Conservation (phyloP, 2,797 vertebrate genomes). For the Gallinago nigripennis region DNA sequence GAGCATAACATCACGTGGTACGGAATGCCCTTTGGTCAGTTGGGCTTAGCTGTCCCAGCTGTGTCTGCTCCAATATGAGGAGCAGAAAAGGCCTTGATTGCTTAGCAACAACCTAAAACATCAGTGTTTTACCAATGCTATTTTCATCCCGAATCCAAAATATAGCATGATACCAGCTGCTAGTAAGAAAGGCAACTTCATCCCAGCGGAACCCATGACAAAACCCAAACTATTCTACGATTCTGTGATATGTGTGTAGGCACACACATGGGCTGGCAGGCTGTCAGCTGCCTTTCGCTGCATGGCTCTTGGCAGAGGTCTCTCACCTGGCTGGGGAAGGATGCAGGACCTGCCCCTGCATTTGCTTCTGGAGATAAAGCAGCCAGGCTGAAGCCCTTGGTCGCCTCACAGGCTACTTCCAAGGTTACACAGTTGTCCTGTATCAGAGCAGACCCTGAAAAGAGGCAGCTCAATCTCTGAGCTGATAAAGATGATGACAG, state of each 20-base stretch:
- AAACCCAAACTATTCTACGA: not conserved
- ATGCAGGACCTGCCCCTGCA: not conserved
- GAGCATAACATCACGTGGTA: no score
- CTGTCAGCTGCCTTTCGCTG: not conserved
- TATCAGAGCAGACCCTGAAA: not conserved
- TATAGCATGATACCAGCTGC: no score
- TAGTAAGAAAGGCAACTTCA: not conserved
- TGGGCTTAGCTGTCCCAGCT: no score
- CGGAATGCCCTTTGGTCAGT: no score
- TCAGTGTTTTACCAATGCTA: no score
- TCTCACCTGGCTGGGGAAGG: not conserved
- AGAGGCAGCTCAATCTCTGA: not conserved
- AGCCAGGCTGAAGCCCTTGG: not conserved
- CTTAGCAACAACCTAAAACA: no score
- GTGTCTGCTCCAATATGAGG: no score
- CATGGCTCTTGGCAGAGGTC: not conserved
- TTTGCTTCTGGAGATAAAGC: not conserved
- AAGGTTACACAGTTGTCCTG: not conserved
- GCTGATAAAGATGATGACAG: not conserved
- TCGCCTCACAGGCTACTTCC: accelerated
- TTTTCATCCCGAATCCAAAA: no score
- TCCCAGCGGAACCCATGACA: not conserved
- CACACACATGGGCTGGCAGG: not conserved
- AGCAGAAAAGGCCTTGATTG: no score
- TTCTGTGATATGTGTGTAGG: not conserved